These are phyloP conservation scores for Alexandromys oeconomus DNA, from an alignment of 2,797 vertebrate genomes.

Conservation along the genomic window DNA sequence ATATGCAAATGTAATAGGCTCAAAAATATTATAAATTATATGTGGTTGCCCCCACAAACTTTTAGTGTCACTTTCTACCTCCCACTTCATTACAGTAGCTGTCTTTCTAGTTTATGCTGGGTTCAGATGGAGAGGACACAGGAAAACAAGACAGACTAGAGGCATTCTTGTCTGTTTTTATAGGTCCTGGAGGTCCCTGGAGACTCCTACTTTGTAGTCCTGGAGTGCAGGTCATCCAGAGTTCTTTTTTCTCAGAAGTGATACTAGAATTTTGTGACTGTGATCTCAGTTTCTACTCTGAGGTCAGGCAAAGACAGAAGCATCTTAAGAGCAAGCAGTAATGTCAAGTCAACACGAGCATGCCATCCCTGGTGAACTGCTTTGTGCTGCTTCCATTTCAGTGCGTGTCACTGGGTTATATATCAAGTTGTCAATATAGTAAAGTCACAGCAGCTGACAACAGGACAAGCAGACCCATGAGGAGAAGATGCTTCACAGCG, in stretches of 20 bases:
- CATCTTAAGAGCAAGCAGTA: conserved; percentile 21
- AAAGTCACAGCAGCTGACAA: conserved; percentile 38
- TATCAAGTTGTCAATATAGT: conserved; percentile 45
- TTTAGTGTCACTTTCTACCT: conserved; percentile 66
- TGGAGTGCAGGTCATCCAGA: background rate
- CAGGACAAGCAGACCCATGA: background rate
- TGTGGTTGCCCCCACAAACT: conserved; percentile 49
- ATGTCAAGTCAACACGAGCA: background rate
- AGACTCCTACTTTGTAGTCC: conserved; percentile 16
- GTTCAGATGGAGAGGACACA: conserved; percentile 40
- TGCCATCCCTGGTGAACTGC: background rate
- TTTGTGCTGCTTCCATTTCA: conserved; percentile 31
- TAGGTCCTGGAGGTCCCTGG: background rate
- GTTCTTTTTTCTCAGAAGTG: conserved; percentile 37
- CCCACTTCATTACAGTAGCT: conserved; percentile 52
- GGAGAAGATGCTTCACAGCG: background rate
- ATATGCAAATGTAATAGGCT: conserved; percentile 65
- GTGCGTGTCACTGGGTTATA: conserved; percentile 22
- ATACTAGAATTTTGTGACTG: conserved; percentile 45
- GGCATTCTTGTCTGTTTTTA: background rate
- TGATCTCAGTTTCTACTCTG: conserved; percentile 52
- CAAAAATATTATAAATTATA: conserved; percentile 75
- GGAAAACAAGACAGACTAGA: conserved; percentile 25
- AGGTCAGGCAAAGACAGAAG: conserved; percentile 42
- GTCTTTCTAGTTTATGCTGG: conserved; percentile 65